Conservation (phyloP, 2,797 vertebrate species). For the Streptopelia turtur region DNA sequence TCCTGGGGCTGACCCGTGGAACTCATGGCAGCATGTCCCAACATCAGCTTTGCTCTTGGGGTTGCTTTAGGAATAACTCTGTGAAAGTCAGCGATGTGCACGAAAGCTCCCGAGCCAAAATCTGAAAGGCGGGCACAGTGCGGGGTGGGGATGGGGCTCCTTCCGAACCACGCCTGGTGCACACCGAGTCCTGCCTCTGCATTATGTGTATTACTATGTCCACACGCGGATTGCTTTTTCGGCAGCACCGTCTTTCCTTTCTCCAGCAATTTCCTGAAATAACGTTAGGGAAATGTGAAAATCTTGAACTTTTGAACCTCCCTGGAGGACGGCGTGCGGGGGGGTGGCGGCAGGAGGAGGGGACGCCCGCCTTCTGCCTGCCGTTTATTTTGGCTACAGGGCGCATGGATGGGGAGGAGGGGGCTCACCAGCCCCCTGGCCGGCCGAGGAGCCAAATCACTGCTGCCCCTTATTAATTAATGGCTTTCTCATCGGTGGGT, state of each 20-base stretch:
- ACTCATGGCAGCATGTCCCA: rapidly evolving
- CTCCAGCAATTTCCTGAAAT: conserved; percentile 38
- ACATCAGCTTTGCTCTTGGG: background rate
- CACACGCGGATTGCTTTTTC: conserved; percentile 27
- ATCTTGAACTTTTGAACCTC: conserved; percentile 48
- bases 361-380: conserved; percentile 18
- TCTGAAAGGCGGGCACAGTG: rapidly evolving
- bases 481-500: conserved; percentile 38
- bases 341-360: conserved; percentile 7
- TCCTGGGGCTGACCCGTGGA: rapidly evolving
- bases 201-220: background rate
- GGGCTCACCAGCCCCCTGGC: background rate
- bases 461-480: conserved; percentile 53
- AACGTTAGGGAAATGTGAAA: conserved; percentile 34
- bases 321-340: background rate
- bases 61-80: background rate
- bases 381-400: conserved; percentile 55
- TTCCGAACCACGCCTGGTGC: background rate
- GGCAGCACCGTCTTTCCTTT: conserved; percentile 47
- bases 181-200: background rate
- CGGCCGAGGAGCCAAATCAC: background rate
- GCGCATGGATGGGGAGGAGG: background rate
- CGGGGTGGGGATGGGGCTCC: background rate
- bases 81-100: rapidly evolving
- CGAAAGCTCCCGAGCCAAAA: background rate